Percentiles rank a stretch among this genome's conserved stretches.
phyloP scores from a whole-genome alignment of 2,888 invertebrate genomes.

The Ferdinandea cuprea region DNA sequence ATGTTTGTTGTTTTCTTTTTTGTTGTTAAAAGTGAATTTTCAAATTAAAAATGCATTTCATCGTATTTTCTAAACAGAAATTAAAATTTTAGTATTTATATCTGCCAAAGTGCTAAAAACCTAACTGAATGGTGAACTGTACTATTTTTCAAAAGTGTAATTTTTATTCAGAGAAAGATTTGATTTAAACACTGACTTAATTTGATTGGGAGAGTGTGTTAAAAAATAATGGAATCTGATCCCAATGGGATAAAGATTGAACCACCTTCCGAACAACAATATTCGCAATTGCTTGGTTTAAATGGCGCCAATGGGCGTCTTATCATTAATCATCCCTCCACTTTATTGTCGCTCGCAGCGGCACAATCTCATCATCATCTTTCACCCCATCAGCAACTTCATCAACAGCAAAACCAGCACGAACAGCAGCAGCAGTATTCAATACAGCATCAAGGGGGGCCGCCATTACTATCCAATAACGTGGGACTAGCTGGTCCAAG shows the following conservation, averaged over 20 bases:
- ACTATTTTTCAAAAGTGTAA: conserved; percentile 3
- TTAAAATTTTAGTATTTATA: conserved; percentile 54
- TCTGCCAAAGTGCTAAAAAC: conserved; percentile 12
- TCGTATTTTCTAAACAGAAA: conserved; percentile 73
- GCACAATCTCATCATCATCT: conserved; percentile 76
- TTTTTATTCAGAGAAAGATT: conserved; percentile 8
- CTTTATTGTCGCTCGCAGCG: conserved; percentile 81
- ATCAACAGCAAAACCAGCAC: conserved; percentile 76
- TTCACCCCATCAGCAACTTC: conserved; percentile 75
- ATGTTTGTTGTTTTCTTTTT: conserved; percentile 35
- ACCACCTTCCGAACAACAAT: conserved; percentile 82
- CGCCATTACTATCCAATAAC: conserved; percentile 43
- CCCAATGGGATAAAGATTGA: conserved; percentile 83
- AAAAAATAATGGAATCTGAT: conserved; percentile 82
- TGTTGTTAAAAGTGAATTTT: conserved; percentile 44
- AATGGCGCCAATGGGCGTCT: conserved; percentile 82
- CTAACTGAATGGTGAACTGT: conserved; percentile 14
- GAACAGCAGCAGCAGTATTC: conserved; percentile 78
- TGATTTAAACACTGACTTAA: conserved; percentile 7
- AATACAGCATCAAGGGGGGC: conserved; percentile 70
- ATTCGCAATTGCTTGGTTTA: conserved; percentile 82
- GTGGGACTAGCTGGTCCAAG: conserved; percentile 61
- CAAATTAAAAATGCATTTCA: conserved; percentile 66
- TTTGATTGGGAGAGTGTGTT: conserved; percentile 37
- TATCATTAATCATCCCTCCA: conserved; percentile 81